Conservation (phyloP, 1,140 invertebrate species). For the Scaptomyza hsui region DNA sequence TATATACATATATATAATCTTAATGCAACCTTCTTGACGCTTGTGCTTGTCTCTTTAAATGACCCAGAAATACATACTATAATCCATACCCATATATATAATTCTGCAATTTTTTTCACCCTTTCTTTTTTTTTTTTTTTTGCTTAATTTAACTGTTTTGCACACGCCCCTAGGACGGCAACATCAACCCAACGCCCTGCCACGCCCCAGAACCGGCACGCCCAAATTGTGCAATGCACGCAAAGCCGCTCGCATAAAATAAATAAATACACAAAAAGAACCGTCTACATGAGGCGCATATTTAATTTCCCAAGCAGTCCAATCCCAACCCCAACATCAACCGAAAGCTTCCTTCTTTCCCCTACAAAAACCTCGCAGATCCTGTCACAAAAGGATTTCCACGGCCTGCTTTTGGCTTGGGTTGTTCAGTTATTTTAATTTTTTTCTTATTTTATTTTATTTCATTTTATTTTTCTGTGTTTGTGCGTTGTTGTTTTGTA, state of each 20-base stretch:
- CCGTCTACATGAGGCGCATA: constrained; percentile 75
- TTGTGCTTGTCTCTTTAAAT: constrained; percentile 24
- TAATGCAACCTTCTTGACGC: background rate
- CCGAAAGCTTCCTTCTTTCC: background rate
- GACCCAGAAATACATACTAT: constrained; percentile 39
- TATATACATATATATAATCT: background rate
- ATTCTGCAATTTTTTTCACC: constrained; percentile 40
- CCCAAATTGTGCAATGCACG: constrained; percentile 59
- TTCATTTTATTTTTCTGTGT: constrained; percentile 9
- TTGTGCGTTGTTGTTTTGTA: constrained; percentile 15
- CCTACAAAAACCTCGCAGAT: constrained; percentile 29
- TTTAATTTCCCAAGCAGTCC: constrained; percentile 58
- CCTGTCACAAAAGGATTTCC: constrained; percentile 73
- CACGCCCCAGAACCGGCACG: constrained; percentile 7
- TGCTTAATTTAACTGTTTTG: constrained; percentile 62
- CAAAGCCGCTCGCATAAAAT: constrained; percentile 75
- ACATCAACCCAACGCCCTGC: too few relatives aligned
- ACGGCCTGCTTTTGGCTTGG: constrained; percentile 48
- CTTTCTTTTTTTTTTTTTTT: constrained; percentile 31
- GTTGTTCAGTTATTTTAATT: constrained; percentile 40
- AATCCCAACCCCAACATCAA: background rate
- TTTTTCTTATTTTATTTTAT: constrained; percentile 20
- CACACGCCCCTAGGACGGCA: background rate
- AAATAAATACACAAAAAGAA: constrained; percentile 66
- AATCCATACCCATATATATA: constrained; percentile 53